Evolutionary conservation across 2,797 vertebrate genomes (phyloP), one percentile per base, ranked within the genome.

Genomic region (Ceyx erithaca): DNA sequence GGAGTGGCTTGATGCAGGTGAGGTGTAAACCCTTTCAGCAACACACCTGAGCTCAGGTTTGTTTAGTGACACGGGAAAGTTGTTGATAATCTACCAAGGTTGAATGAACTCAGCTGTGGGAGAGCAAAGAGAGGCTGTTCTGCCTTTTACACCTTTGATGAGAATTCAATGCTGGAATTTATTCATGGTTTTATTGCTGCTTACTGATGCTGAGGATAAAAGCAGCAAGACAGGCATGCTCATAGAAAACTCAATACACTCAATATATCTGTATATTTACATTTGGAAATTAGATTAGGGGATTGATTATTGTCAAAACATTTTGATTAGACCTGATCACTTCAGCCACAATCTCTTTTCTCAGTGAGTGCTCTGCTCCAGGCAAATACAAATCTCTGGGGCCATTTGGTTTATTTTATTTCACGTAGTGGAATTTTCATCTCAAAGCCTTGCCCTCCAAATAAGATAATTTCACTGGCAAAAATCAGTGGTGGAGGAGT

Each of bases 111-210:
- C 30, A 19, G 40, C 18, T 68, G 31, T 58, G 37, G 62, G 41
- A 62, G 33, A 49, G 28, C 14, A 30, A 3, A 0, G 0, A 2
- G 40, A 67, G 17, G 22, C 59, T 58, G 22, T n/a, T 76, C 75
- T 43, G 55, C 21, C 48, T 83, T 66, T 51, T 41, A 22, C 17
- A 20, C 1, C 37, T 37, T 37, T 1, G 0, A 3, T 9, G 49
- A 64, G 61, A 70, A 63, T 61, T 14, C 33, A 41, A 62, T 17
- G 1, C 40, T 11, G 40, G 40, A 30, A 37, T 54, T 71, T 68
- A 1, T 14, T 4, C 0, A 3, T 26, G 21, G 16, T 13, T 37
- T 85, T 45, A 5, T 13, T 37, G n/a, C 64, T 52, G 45, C 35
- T 70, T 87, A 49, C 46, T 57, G 43, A 10, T 2, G 52, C 41